Percentiles rank a stretch among this genome's conserved stretches.
phyloP scores from a whole-genome alignment of 2,888 invertebrate species.

The Harpalus rufipes region DNA sequence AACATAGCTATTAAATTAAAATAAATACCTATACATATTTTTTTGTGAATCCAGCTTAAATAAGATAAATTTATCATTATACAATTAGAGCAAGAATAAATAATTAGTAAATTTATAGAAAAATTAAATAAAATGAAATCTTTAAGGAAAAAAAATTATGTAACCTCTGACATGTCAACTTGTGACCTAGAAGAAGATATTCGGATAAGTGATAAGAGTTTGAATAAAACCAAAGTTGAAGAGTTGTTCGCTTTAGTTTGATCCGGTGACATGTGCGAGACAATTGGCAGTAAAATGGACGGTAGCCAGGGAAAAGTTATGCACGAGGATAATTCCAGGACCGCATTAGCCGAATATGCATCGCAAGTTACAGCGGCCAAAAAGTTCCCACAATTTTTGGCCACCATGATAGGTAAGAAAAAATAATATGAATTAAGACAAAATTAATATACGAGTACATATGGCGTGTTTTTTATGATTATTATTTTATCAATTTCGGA shows the following conservation, averaged over 20 bases:
- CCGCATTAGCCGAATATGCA: constrained; percentile 68
- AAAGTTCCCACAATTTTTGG: constrained; percentile 73
- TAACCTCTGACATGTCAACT: constrained; percentile 64
- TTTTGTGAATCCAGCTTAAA: background rate
- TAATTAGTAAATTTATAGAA: constrained; percentile 42
- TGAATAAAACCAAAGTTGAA: constrained; percentile 54
- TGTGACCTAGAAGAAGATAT: constrained; percentile 57
- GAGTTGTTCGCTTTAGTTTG: constrained; percentile 31
- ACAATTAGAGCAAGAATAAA: constrained; percentile 47
- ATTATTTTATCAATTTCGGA: no score
- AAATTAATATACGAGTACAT: no score
- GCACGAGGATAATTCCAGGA: constrained; percentile 71
- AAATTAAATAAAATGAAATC: constrained; percentile 41
- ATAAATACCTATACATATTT: no score
- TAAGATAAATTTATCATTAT: constrained; percentile 14
- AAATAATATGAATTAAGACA: no score
- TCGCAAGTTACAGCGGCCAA: constrained; percentile 67
- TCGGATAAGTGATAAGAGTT: constrained; percentile 43
- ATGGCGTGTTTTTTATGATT: no score
- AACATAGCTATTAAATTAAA: no score
- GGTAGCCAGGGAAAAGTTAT: constrained; percentile 65
- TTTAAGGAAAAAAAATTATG: constrained; percentile 3
- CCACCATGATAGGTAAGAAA: constrained; percentile 69
- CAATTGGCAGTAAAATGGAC: constrained; percentile 67
- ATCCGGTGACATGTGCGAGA: constrained; percentile 17